These are phyloP conservation scores for Python bivittatus DNA, from an alignment of 2,113 vertebrate species.

Conservation along the genomic window DNA sequence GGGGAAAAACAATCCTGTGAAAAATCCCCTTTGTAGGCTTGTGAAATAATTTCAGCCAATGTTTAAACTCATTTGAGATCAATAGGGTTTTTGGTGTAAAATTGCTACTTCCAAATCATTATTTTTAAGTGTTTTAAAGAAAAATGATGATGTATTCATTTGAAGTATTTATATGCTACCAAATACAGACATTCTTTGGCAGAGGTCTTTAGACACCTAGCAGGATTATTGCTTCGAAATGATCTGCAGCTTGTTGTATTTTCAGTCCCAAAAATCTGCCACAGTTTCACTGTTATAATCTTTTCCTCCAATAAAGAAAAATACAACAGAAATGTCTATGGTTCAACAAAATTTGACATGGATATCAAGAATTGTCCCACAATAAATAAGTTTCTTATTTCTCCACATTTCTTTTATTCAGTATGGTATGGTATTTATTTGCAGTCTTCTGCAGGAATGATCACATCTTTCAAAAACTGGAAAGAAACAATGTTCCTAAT, in stretches of 20 bases:
- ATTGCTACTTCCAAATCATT: neutral
- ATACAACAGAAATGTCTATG: neutral
- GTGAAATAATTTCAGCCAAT: neutral
- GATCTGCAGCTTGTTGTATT: neutral
- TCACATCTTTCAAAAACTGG: neutral
- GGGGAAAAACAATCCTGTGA: slow-evolving; percentile 2
- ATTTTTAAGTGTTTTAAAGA: neutral
- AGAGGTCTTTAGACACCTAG: neutral
- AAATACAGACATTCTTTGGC: neutral
- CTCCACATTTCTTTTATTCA: neutral
- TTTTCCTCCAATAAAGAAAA: neutral
- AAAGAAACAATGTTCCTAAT: neutral
- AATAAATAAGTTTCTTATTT: neutral
- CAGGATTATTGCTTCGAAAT: neutral
- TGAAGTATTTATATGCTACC: neutral
- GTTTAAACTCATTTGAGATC: neutral
- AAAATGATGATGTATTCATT: neutral
- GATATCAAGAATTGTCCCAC: neutral
- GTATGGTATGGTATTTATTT: neutral
- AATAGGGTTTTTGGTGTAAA: neutral
- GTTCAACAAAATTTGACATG: neutral
- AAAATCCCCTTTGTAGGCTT: neutral
- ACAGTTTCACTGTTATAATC: neutral
- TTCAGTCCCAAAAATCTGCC: neutral
- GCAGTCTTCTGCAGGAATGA: neutral